Percentiles rank a stretch among this genome's conserved stretches.
phyloP scores from a whole-genome alignment of 2,113 vertebrate species.

The Ginglymostoma cirratum region DNA sequence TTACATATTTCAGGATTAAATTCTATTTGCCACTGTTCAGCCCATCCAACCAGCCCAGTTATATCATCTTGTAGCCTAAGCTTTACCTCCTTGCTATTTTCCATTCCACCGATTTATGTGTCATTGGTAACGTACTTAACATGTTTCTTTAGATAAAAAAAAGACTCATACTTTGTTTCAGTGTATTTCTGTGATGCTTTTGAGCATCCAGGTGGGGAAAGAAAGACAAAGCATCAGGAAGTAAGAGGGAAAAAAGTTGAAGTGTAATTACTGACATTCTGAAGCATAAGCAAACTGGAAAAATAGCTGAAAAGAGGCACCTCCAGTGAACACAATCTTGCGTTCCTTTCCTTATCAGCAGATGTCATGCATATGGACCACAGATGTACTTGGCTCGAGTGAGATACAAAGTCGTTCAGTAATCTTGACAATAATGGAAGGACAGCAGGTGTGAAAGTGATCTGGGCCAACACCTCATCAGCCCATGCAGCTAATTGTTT shows the following conservation, averaged over 20 bases:
- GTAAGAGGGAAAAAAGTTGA: neutral
- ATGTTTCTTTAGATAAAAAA: neutral
- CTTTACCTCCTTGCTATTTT: too few species aligned
- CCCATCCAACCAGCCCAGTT: too few species aligned
- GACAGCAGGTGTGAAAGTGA: constrained; percentile 82
- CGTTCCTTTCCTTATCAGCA: constrained; percentile 39
- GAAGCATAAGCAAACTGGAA: neutral
- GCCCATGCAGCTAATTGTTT: constrained; percentile 81
- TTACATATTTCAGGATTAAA: too few species aligned
- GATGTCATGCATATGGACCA: constrained; percentile 73
- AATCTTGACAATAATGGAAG: constrained; percentile 74
- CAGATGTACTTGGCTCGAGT: constrained; percentile 65
- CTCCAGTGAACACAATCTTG: neutral
- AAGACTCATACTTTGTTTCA: neutral
- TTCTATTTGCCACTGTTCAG: too few species aligned
- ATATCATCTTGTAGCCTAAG: too few species aligned
- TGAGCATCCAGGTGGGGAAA: neutral
- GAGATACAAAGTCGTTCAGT: constrained; percentile 57
- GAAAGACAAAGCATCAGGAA: neutral
- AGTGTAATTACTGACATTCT: neutral
- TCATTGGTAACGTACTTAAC: too few species aligned
- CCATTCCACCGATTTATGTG: too few species aligned
- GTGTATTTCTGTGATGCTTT: neutral
- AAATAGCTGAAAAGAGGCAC: neutral
- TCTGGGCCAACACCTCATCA: constrained; percentile 83